Percentiles rank a stretch among this genome's conserved stretches.
phyloP scores from a whole-genome alignment of 37 sponge, comb jelly and placozoan genomes.

The Amphimedon queenslandica region DNA sequence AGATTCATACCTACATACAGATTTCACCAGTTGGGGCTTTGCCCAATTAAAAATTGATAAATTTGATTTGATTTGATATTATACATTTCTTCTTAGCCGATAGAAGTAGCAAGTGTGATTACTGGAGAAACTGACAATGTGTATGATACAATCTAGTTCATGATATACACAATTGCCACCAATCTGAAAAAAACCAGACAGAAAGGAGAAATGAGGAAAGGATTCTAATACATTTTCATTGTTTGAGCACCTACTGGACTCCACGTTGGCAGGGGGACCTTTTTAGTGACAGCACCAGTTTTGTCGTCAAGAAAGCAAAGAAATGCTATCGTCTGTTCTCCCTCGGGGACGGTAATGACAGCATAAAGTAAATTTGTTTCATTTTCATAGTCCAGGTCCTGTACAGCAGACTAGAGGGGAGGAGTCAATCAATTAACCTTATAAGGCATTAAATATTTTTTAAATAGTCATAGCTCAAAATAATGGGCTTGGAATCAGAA shows the following conservation, averaged over 20 bases:
- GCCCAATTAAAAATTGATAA: no score
- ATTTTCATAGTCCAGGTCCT: conserved; percentile 75
- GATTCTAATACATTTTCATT: neutral
- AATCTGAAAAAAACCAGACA: conserved; percentile 13
- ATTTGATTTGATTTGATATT: neutral
- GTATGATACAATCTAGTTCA: conserved; percentile 61
- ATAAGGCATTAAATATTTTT: neutral
- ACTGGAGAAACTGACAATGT: conserved; percentile 17
- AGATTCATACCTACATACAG: no score
- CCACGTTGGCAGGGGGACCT: conserved; percentile 55
- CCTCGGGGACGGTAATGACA: conserved; percentile 47
- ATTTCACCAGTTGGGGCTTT: no score
- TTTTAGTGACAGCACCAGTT: conserved; percentile 39
- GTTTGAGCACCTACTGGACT: conserved; percentile 27
- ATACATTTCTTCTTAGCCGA: conserved; percentile 12
- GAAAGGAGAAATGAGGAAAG: no score
- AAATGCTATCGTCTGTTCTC: conserved; percentile 5
- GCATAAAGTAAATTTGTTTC: conserved; percentile 63
- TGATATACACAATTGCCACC: conserved; percentile 46
- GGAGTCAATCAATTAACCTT: no score
- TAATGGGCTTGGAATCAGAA: neutral
- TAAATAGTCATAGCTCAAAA: no score
- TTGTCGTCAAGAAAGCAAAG: conserved; percentile 63
- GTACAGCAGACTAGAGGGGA: conserved; percentile 36
- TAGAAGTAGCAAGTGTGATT: conserved; percentile 48